These are phyloP conservation scores for Sceloporus undulatus DNA, from an alignment of 2,113 vertebrate species.

Conservation along the genomic window DNA sequence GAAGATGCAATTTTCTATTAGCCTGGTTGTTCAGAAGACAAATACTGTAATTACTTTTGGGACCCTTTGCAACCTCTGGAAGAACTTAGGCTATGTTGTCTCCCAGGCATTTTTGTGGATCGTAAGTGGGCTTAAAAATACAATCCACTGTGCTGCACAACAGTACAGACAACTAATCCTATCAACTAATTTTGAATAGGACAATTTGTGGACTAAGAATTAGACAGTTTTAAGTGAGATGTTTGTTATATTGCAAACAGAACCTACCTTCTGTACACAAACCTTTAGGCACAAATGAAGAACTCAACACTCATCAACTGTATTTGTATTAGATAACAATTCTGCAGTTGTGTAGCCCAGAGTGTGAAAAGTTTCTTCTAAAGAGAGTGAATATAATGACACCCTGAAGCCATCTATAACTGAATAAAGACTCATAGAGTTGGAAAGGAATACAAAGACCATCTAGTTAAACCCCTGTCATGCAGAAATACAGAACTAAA, in stretches of 20 bases:
- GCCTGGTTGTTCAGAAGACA: conserved; percentile 38
- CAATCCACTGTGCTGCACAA: conserved; percentile 2
- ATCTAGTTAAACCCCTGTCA: too few relatives aligned
- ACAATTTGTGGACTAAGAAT: not conserved
- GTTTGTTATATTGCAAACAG: not conserved
- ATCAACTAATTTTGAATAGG: not conserved
- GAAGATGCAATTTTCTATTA: conserved; percentile 36
- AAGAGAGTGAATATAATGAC: not conserved
- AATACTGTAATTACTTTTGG: conserved; percentile 43
- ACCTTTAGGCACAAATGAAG: not conserved
- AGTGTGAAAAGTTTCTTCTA: too few relatives aligned
- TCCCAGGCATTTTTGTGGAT: not conserved
- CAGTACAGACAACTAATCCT: not conserved
- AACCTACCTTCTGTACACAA: not conserved
- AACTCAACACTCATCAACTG: not conserved
- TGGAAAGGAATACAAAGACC: too few relatives aligned
- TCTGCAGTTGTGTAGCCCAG: too few relatives aligned
- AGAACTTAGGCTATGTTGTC: conserved; percentile 9
- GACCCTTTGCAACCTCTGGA: conserved; percentile 16
- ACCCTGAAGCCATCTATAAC: not conserved
- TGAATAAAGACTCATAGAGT: not conserved
- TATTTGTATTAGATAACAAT: too few relatives aligned
- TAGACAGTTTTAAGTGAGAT: not conserved
- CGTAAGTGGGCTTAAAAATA: not conserved
- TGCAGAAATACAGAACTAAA: too few relatives aligned